These are phyloP conservation scores for Oxyteleia sp. DNA, from an alignment of 2,888 invertebrate species.

Conservation along the genomic window DNA sequence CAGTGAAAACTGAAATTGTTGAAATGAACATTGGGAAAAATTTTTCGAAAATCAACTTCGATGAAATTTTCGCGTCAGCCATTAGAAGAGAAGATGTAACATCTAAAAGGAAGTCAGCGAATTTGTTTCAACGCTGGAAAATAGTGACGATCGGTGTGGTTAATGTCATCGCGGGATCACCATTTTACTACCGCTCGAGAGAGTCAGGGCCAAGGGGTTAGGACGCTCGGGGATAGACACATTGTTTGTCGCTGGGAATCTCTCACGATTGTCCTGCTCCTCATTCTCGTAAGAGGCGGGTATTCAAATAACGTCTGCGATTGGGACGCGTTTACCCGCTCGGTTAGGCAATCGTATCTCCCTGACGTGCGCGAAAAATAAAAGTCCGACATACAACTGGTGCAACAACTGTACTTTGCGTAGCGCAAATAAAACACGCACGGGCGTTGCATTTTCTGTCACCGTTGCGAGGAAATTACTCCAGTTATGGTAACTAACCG, in stretches of 20 bases:
- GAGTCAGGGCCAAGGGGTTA: constrained; percentile 76
- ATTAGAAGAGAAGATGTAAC: too few species aligned
- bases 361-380: constrained; percentile 60
- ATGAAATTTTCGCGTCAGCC: too few species aligned
- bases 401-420: constrained; percentile 72
- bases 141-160: constrained; percentile 59
- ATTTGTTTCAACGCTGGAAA: constrained; percentile 36
- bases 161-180: constrained; percentile 79
- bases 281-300: constrained; percentile 84
- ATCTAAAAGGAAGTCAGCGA: constrained; percentile 26
- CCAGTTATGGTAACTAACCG: constrained; percentile 55
- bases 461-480: constrained; percentile 55
- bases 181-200: constrained; percentile 82
- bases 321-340: constrained; percentile 80
- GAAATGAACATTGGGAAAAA: too few species aligned
- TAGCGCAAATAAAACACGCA: constrained; percentile 32
- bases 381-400: constrained; percentile 69
- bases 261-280: constrained; percentile 86
- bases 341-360: constrained; percentile 81
- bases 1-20: too few species aligned
- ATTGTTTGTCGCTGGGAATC: constrained; percentile 86
- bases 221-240: constrained; percentile 76
- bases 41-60: too few species aligned
- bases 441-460: constrained; percentile 33
- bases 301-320: constrained; percentile 83